Evolutionary conservation across 2,797 vertebrate genomes (phyloP), one percentile per base, ranked within the genome.

Genomic region (Sebastes elongatus): DNA sequence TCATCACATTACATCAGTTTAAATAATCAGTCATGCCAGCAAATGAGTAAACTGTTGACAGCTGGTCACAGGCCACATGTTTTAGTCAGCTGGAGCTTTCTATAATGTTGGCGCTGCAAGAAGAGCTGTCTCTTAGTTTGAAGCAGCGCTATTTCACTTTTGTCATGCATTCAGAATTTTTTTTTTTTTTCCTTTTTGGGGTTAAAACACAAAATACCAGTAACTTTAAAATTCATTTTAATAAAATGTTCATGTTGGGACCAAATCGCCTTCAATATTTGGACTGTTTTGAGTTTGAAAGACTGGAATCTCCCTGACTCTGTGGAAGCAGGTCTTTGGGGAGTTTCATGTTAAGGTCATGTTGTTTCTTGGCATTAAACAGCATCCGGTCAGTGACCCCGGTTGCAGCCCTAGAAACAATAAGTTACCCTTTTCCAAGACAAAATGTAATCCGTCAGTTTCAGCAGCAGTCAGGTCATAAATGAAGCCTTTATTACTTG

Each of bases 1-100:
- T 84, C 60, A 71, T 76, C 20, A 38, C 68, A 78, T 76, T 78
- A 81, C 46, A 80, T 85, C 72, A 72, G 59, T 74, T 59, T 42
- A 76, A 79, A 85, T 52, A 62, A 86, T 84, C 64, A 74, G 20
- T 81, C 67, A 67, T 18, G 32, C 27, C 55, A 56, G 72, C 20
- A 76, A 79, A 79, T 80, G 64, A 85, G 84, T 70, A 61, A 81
- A 73, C 52, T 71, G 72, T 75, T 72, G 84, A 87, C 83, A 84
- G 78, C 69, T 83, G 71, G 53, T 76, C 63, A 64, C 61, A 71
- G 67, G 53, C 35, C 80, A 81, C 71, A 83, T 84, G 80, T 83
- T 91, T 83, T 59, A 76, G 81, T 70, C 70, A 80, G 52, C 79
- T 81, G 77, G 68, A 65, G 72, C 69, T 79, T 69, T 74, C 76